Conservation (phyloP, 2,888 invertebrate genomes). For the Eumacrocentrus americanus region DNA sequence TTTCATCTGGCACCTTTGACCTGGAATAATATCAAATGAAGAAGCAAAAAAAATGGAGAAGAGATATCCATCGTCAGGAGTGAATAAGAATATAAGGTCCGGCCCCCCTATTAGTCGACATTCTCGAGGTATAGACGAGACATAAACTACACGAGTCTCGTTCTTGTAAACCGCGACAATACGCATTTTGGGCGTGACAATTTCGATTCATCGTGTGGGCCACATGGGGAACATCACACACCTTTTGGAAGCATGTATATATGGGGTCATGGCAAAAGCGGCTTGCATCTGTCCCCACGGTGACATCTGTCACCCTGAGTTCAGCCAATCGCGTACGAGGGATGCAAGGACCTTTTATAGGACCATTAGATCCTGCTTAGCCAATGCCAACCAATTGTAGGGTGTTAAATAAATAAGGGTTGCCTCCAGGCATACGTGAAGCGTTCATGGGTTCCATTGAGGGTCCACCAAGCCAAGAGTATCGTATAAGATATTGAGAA, state of each 20-base stretch:
- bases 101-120: conserved; percentile 15
- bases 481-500: not conserved
- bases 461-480: not conserved
- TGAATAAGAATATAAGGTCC: no score
- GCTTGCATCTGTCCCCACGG: conserved; percentile 31
- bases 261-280: conserved; percentile 5
- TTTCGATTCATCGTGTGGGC: conserved; percentile 52
- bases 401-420: conserved; percentile 61
- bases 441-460: not conserved
- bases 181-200: conserved; percentile 58
- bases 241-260: conserved; percentile 32
- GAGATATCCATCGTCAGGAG: not conserved
- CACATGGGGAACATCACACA: no score
- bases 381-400: conserved; percentile 57
- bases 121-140: not conserved
- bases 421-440: conserved; percentile 26
- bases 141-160: conserved; percentile 24
- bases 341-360: conserved; percentile 54
- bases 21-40: not conserved
- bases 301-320: conserved; percentile 54
- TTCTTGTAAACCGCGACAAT: conserved; percentile 37
- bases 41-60: conserved; percentile 17
- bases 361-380: conserved; percentile 61
- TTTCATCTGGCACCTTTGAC: not conserved
- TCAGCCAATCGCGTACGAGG: conserved; percentile 48